These are phyloP conservation scores for Eupithecia insigniata DNA, from an alignment of 2,888 invertebrate species.

Conservation along the genomic window DNA sequence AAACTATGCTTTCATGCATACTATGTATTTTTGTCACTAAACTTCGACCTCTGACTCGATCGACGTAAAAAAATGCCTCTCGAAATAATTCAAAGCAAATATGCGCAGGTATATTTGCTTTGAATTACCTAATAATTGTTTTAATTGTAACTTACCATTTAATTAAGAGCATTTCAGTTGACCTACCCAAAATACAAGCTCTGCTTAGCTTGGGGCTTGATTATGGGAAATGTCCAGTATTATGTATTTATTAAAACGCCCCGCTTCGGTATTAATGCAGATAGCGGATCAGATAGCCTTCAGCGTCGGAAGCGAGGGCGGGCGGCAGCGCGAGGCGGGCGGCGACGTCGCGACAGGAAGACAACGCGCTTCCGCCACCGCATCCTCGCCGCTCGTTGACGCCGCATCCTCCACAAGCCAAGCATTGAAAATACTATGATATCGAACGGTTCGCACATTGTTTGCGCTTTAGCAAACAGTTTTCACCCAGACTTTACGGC, in stretches of 20 bases:
- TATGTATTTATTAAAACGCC: background rate
- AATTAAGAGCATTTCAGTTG: too few species aligned
- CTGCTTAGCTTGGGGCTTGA: background rate
- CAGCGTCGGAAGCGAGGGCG: conserved; percentile 22
- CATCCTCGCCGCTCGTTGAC: conserved; percentile 8
- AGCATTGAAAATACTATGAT: background rate
- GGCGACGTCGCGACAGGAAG: conserved; percentile 33
- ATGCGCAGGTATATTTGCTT: too few species aligned
- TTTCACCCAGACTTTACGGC: background rate
- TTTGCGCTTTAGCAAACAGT: background rate
- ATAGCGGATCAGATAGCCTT: background rate
- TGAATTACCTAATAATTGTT: too few species aligned
- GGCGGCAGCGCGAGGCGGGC: conserved; percentile 11
- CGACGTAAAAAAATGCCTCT: background rate
- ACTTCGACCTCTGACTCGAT: background rate
- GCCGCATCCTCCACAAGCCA: background rate
- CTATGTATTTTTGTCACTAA: background rate
- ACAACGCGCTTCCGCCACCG: conserved; percentile 45
- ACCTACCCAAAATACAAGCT: background rate
- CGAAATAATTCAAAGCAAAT: background rate
- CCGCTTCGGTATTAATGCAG: background rate
- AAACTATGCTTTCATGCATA: background rate
- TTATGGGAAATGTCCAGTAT: background rate
- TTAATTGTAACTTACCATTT: too few species aligned
- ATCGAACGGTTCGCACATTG: conserved; percentile 5